These are phyloP conservation scores for Lanistes nyassanus DNA, from an alignment of 1,140 invertebrate species.

Conservation along the genomic window DNA sequence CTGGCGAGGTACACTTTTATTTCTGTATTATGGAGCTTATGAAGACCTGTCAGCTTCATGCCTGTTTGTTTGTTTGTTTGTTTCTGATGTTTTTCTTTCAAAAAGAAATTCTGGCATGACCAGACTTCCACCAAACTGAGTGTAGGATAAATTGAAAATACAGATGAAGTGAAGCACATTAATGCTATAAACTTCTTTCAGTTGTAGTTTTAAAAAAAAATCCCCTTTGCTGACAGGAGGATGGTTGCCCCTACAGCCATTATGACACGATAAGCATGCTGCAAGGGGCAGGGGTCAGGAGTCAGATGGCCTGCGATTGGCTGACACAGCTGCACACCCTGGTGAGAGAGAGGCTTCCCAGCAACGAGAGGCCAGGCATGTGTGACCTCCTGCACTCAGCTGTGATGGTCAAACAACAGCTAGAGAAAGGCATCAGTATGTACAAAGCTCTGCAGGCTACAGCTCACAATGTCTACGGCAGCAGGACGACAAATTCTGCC, in stretches of 20 bases:
- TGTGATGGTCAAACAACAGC: conserved; percentile 74
- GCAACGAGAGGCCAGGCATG: conserved; percentile 53
- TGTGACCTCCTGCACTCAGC: conserved; percentile 74
- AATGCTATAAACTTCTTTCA: too few relatives aligned
- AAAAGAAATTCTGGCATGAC: too few relatives aligned
- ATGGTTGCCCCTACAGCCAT: conserved; percentile 41
- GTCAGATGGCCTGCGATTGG: conserved; percentile 48
- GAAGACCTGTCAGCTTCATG: not conserved
- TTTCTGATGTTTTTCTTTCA: not conserved
- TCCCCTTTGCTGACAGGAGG: conserved; percentile 50
- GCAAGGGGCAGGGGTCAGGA: conserved; percentile 45
- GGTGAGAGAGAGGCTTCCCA: conserved; percentile 42
- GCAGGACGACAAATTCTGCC: conserved; percentile 60
- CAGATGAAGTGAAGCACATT: too few relatives aligned
- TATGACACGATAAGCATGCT: conserved; percentile 49
- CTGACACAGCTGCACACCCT: conserved; percentile 45
- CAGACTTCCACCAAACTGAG: too few relatives aligned
- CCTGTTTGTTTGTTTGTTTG: not conserved
- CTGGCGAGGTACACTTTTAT: conserved; percentile 59
- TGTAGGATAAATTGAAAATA: too few relatives aligned
- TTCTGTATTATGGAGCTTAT: not conserved
- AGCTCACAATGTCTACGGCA: conserved; percentile 78
- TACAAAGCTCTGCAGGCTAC: conserved; percentile 70
- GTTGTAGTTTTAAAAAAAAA: too few relatives aligned
- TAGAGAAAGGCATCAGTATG: conserved; percentile 71